These are phyloP conservation scores for Natrix natrix DNA, from an alignment of 2,797 vertebrate genomes.

Conservation along the genomic window DNA sequence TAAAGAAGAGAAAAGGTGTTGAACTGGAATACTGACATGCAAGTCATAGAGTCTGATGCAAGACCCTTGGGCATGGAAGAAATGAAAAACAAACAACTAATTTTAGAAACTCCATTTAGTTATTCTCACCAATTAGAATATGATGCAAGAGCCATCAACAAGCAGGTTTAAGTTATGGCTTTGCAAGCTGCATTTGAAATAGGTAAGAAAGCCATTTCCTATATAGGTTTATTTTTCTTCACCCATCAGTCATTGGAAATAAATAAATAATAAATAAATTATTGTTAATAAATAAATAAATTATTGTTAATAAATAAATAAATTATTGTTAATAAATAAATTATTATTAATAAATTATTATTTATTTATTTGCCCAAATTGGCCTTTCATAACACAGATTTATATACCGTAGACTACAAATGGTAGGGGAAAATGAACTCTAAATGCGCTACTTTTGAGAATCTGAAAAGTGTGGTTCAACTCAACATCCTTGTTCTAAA, in stretches of 20 bases:
- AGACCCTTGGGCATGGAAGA: constrained; percentile 73
- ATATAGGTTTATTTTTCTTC: neutral
- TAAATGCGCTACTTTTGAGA: neutral
- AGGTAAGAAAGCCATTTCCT: constrained; percentile 33
- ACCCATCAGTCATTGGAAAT: neutral
- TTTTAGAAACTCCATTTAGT: constrained; percentile 71
- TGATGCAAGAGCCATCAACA: constrained; percentile 74
- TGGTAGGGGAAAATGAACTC: neutral
- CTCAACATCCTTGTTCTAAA: no score
- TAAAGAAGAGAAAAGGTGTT: constrained; percentile 69
- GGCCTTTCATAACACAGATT: neutral
- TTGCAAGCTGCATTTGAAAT: constrained; percentile 46
- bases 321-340: no score
- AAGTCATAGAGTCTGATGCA: constrained; percentile 70
- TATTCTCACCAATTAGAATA: constrained; percentile 70
- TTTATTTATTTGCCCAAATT: neutral
- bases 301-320: no score
- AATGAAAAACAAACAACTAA: constrained; percentile 75
- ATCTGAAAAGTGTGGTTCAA: neutral
- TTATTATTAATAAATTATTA: no score
- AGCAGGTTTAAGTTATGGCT: constrained; percentile 51
- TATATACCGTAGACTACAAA: neutral
- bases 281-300: no score
- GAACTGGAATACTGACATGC: constrained; percentile 60
- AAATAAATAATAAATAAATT: neutral